Percentiles rank a stretch among this genome's conserved stretches.
phyloP scores from a whole-genome alignment of 2,888 invertebrate genomes.

The Ectemnius continuus region DNA sequence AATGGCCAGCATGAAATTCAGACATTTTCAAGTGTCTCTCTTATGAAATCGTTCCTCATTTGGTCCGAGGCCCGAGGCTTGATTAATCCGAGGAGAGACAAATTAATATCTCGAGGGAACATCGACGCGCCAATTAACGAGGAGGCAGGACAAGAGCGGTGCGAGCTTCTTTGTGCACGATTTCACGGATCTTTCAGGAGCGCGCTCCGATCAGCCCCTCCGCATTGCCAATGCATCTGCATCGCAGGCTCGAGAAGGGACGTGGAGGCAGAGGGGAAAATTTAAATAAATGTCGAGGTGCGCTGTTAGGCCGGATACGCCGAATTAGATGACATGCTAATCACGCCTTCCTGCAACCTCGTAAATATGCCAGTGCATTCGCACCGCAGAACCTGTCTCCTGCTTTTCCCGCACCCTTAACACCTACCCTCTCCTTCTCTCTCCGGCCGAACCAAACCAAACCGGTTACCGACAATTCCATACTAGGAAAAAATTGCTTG shows the following conservation, averaged over 20 bases:
- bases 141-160: conserved; percentile 46
- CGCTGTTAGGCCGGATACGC: conserved; percentile 66
- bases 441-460: too few species aligned
- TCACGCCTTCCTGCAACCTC: conserved; percentile 57
- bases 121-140: conserved; percentile 53
- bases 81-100: neutral
- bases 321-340: conserved; percentile 75
- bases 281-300: conserved; percentile 74
- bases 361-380: conserved; percentile 53
- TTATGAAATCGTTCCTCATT: too few species aligned
- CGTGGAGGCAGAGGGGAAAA: conserved; percentile 66
- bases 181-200: conserved; percentile 69
- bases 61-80: too few species aligned
- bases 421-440: neutral
- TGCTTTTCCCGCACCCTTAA: neutral
- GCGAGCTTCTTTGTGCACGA: conserved; percentile 57
- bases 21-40: conserved; percentile 29
- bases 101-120: conserved; percentile 17
- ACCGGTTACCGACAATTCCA: neutral
- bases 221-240: conserved; percentile 58
- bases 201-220: conserved; percentile 22
- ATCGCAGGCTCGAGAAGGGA: neutral
- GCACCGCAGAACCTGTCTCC: conserved; percentile 40
- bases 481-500: neutral
- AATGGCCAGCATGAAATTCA: neutral